These are phyloP conservation scores for Ctenosaura bakeri DNA, from an alignment of 2,797 vertebrate genomes.

Conservation along the genomic window DNA sequence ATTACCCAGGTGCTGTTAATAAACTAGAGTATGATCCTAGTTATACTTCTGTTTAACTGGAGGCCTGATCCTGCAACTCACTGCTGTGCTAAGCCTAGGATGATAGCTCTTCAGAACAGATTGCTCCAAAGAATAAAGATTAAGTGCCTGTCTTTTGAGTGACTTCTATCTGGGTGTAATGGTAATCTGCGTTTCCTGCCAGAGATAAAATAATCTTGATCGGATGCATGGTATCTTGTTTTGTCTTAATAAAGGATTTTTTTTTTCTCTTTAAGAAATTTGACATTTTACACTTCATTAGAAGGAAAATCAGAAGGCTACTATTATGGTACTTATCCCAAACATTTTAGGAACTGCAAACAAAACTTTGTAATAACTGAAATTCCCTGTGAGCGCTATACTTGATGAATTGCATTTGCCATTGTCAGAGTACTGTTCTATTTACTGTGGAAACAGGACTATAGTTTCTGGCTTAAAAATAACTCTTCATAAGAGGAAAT, in stretches of 20 bases:
- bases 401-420: fast-evolving
- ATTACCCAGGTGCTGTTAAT: too few relatives aligned
- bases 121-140: too few relatives aligned
- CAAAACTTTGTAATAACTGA: background rate
- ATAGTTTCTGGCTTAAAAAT: background rate
- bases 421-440: constrained; percentile 8
- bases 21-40: too few relatives aligned
- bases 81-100: too few relatives aligned
- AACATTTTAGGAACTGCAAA: background rate
- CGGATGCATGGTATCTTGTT: too few relatives aligned
- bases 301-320: background rate
- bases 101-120: too few relatives aligned
- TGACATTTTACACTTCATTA: background rate
- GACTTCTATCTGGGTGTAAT: too few relatives aligned
- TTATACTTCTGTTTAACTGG: too few relatives aligned
- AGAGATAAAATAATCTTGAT: too few relatives aligned
- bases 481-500: background rate
- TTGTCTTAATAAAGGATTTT: background rate
- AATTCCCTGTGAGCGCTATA: background rate
- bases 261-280: background rate
- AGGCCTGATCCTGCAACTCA: too few relatives aligned
- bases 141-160: too few relatives aligned
- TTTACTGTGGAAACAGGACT: fast-evolving
- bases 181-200: too few relatives aligned
- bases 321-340: background rate